These are phyloP conservation scores for Bembecia ichneumoniformis DNA, from an alignment of 2,888 invertebrate genomes.

Conservation along the genomic window DNA sequence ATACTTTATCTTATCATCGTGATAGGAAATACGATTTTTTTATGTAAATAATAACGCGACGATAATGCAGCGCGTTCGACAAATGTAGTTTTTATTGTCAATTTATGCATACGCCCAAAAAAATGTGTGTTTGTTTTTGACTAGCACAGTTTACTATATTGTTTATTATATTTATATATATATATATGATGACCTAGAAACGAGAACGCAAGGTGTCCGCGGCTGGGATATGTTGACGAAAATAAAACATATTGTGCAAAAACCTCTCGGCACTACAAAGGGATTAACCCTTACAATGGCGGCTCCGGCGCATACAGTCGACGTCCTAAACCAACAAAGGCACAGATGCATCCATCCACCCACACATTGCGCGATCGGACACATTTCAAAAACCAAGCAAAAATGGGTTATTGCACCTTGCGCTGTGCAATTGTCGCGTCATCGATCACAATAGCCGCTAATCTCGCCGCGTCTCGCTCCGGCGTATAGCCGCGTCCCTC, in stretches of 20 bases:
- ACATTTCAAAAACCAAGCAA: constrained; percentile 45
- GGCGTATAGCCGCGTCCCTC: constrained; percentile 23
- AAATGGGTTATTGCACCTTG: constrained; percentile 69
- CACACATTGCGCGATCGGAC: constrained; percentile 44
- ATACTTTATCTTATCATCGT: too few relatives aligned
- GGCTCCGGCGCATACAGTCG: constrained; percentile 23
- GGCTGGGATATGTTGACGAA: too few relatives aligned
- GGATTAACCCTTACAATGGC: constrained; percentile 42
- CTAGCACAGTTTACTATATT: too few relatives aligned
- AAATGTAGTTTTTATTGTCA: too few relatives aligned
- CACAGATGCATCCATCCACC: constrained; percentile 58
- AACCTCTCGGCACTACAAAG: constrained; percentile 31
- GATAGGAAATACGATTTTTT: too few relatives aligned
- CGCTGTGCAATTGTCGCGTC: constrained; percentile 42
- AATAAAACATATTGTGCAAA: neutral
- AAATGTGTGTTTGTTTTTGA: too few relatives aligned
- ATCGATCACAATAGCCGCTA: constrained; percentile 48
- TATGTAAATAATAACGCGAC: too few relatives aligned
- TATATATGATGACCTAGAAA: too few relatives aligned
- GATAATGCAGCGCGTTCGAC: too few relatives aligned
- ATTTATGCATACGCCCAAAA: too few relatives aligned
- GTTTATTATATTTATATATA: too few relatives aligned
- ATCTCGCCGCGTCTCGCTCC: constrained; percentile 40
- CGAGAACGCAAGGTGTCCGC: too few relatives aligned
- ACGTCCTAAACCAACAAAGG: constrained; percentile 59